Evolutionary conservation across 2,113 vertebrate species (phyloP).

Genomic region (Nestor notabilis): DNA sequence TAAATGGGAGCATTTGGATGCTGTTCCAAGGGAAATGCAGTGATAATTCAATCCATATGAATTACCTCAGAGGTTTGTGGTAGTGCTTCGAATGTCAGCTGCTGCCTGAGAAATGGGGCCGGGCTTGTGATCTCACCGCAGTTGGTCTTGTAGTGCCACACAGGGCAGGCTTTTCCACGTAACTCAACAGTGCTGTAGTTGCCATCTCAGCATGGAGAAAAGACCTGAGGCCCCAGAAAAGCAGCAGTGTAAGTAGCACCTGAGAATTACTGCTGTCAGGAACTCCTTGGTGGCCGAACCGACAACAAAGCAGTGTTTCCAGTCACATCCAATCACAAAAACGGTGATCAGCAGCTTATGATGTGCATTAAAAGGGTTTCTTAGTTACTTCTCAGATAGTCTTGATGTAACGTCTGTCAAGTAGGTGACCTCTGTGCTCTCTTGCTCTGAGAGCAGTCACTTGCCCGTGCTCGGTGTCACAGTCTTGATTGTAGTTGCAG

Average conservation of each 20-base stretch:
- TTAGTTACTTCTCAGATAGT: background rate
- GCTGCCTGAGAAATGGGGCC: rapidly evolving
- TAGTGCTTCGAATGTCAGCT: background rate
- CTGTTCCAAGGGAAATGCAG: background rate
- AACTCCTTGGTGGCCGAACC: background rate
- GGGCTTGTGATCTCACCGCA: background rate
- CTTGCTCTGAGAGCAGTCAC: background rate
- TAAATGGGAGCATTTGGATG: background rate
- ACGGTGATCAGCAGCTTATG: background rate
- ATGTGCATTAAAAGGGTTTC: background rate
- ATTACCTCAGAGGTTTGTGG: background rate
- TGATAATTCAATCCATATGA: background rate
- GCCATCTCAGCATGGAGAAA: background rate
- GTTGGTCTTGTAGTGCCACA: background rate
- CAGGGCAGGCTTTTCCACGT: background rate
- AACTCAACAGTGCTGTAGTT: background rate
- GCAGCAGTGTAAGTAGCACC: background rate
- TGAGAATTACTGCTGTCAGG: background rate
- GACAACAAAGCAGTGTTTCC: background rate
- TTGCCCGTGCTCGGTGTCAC: background rate
- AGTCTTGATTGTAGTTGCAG: conserved; percentile 10
- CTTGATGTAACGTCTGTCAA: background rate
- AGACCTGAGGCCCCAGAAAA: background rate
- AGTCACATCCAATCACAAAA: background rate
- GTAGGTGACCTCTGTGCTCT: background rate